A percentile compares a stretch with the other conserved stretches of the same genome.
phyloP scores from a whole-genome alignment of 64 coral and sea anemone species.

The Pachyseris speciosa region DNA sequence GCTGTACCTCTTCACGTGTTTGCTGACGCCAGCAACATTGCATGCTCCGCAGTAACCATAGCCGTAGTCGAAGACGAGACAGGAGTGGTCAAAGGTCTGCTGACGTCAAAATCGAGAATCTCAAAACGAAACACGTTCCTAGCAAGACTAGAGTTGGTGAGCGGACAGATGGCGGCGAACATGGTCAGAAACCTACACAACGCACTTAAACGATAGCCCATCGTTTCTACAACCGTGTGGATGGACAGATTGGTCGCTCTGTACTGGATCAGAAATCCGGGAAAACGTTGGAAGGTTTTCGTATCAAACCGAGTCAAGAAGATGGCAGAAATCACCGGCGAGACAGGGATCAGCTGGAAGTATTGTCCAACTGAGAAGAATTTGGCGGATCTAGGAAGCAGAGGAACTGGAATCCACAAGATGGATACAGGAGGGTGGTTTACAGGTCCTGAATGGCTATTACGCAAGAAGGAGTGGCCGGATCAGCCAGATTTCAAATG shows the following conservation, averaged over 20 bases:
- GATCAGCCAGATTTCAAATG: constrained; percentile 27
- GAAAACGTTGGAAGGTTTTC: constrained; percentile 51
- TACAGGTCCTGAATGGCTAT: constrained; percentile 41
- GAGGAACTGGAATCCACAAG: constrained; percentile 53
- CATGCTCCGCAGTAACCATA: constrained; percentile 15
- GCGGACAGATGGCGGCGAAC: constrained; percentile 55
- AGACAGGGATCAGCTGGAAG: constrained; percentile 51
- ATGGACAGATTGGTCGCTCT: constrained; percentile 74
- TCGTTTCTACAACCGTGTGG: constrained; percentile 46
- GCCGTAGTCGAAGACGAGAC: constrained; percentile 1
- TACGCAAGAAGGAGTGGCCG: constrained; percentile 38
- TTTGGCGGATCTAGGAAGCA: constrained; percentile 62
- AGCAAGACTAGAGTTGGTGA: constrained; percentile 46
- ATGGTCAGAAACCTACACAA: constrained; percentile 31
- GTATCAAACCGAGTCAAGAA: constrained; percentile 69
- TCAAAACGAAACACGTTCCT: constrained; percentile 51
- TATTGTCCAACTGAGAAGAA: constrained; percentile 61
- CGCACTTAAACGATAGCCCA: constrained; percentile 39
- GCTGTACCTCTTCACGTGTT: constrained; percentile 41
- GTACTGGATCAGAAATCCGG: constrained; percentile 70
- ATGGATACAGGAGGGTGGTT: constrained; percentile 50
- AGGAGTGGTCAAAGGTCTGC: constrained; percentile 14
- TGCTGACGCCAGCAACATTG: constrained; percentile 45
- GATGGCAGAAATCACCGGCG: constrained; percentile 61
- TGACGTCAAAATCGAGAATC: constrained; percentile 47